Base-by-base conservation (phyloP, 2,888 invertebrate species). In the Formica aserva region DNA sequence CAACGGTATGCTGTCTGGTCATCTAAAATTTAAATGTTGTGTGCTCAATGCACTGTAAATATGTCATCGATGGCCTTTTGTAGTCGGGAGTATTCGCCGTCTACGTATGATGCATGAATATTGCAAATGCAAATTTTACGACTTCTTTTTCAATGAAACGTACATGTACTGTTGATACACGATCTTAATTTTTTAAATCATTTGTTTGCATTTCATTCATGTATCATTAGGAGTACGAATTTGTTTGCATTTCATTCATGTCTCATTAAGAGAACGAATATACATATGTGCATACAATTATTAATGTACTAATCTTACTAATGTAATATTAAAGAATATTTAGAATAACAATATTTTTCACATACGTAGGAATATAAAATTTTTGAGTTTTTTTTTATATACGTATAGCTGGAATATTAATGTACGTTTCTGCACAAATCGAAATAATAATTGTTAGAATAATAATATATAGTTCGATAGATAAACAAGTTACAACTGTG, bases 1-100 rank as follows among this genome's bases (percentile, higher is more conserved):
- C 92, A 92, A 92, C 92, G 91, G 92, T 91, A 92, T 85, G 90
- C 85, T 84, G 87, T 38, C 82, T 85, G 85, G 87, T 90, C 90
- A 93, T 93, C 92, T 93, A 91, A 93, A 93, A 91, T 93, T 93
- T 92, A 93, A 93, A 93, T 93, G 87, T 86, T 88, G 67, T 80
- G 60, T 86, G 85, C 84, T 88, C 89, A 86, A 89, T 90, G 89
- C 89, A 88, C 86, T 91, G 90, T 88, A 89, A 90, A 89, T 89
- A 92, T 90, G 89, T 86, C 89, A 88, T 78, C 82, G 78, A 83
- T 74, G 75, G 78, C 84, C 84, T 86, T 85, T 82, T 35, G 60
- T 60, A 71, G 60, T 29, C 60, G 26, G 71, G 60, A 80, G 60
- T 60, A 71, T 32, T 78, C 71, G 71, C 67, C 45, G 45, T 62